Conservation (phyloP, 2,888 invertebrate genomes). For the Trachelus troglodyta region DNA sequence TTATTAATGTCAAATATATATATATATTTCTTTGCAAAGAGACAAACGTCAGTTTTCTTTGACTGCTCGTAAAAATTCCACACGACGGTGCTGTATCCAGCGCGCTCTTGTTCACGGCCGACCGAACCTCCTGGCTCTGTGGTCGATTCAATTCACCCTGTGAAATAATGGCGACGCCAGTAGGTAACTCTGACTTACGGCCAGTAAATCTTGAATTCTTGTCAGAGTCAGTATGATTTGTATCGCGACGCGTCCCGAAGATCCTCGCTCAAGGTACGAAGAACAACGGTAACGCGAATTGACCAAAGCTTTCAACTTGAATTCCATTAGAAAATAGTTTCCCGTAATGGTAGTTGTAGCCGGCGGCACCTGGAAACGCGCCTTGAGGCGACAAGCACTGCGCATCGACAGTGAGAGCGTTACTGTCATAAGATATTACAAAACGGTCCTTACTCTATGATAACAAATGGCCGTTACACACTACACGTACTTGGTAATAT, state of each 20-base stretch:
- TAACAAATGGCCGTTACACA: no score
- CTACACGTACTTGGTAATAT: no score
- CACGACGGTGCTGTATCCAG: no score
- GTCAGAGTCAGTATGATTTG: slow-evolving; percentile 41
- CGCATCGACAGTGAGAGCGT: no score
- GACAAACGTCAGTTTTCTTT: no score
- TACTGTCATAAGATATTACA: no score
- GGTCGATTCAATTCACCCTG: slow-evolving; percentile 5
- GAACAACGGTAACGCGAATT: not conserved
- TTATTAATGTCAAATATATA: no score
- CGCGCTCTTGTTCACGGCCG: no score
- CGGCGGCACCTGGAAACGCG: not conserved
- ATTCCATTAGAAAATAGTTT: slow-evolving; percentile 38
- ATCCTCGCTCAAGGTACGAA: not conserved
- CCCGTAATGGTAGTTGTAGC: no score
- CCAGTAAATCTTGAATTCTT: slow-evolving; percentile 42
- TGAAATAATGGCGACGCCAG: slow-evolving; percentile 3
- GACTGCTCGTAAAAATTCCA: no score
- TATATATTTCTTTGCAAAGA: no score
- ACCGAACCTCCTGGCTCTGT: not conserved
- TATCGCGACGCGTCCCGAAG: slow-evolving; percentile 45
- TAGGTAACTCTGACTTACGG: slow-evolving; percentile 35
- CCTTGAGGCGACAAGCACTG: not conserved
- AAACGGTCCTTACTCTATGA: no score
- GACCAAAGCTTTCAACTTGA: slow-evolving; percentile 27